Base-by-base conservation (phyloP, 2,113 vertebrate genomes). In the Onychostoma macrolepis region DNA sequence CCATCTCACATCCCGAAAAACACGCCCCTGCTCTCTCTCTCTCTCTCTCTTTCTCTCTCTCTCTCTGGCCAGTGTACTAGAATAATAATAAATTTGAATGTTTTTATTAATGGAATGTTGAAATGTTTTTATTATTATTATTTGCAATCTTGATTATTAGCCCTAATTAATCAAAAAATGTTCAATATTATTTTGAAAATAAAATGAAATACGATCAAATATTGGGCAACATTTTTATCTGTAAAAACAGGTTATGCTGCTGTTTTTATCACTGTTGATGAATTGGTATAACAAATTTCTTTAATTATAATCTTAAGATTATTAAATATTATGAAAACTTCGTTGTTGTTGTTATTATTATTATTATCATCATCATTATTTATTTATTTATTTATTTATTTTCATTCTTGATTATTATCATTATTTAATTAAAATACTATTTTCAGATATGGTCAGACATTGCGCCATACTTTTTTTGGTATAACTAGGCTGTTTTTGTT, bases 21-120 rank as follows among this genome's bases (percentile, higher is more conserved):
- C 77, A 69, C 77, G 33, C 85, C 85, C 80, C 85, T 56, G 26
- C n/a, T 69, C 43, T 63, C 56, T 71, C 50, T 21, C 76, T 56
- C 67, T 56, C 83, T 41, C 43, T 58, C 43, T 85, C 69, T 76
- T 71, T 58, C 50, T 38, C 30, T 74, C 26, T 24, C 24, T 26
- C 19, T 3, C 3, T 71, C 69, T 38, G 30, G 8, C 21, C 36
- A 72, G 36, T 13, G 63, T 28, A 15, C 7, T n/a, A 61, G 21
- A 61, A 61, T 24, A n/a, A 61, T 61, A n/a, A 61, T 61, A 61
- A 0, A 2, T 56, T 56, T 61, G 3, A 9, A 61, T 61, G 4
- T 53, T 19, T 53, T 53, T 48, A 48, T 48, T 53, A 53, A 53
- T 53, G 15, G 19, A 50, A 58, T 58, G 53, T 56, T 21, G 21